phyloP scores from a whole-genome alignment of 2,888 invertebrate genomes.

The Crossocerus cetratus region DNA sequence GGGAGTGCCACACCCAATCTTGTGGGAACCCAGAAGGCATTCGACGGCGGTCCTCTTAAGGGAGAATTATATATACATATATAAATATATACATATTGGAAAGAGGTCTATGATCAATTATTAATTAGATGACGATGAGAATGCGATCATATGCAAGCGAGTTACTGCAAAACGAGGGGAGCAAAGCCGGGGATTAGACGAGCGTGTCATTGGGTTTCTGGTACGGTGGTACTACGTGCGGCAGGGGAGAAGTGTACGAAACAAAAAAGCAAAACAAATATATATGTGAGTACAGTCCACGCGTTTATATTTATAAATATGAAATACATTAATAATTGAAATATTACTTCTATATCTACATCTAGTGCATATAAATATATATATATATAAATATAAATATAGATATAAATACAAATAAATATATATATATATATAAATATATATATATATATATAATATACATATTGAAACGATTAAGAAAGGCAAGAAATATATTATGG shows the following conservation, averaged over 20 bases:
- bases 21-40: conserved; percentile 34
- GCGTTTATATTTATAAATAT: conserved; percentile 73
- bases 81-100: conserved; percentile 59
- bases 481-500: conserved; percentile 58
- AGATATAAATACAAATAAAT: conserved; percentile 46
- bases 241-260: conserved; percentile 37
- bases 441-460: conserved; percentile 52
- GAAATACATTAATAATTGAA: conserved; percentile 67
- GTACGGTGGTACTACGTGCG: conserved; percentile 16
- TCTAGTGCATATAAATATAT: conserved; percentile 58
- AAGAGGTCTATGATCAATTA: conserved; percentile 70
- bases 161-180: conserved; percentile 18
- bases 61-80: conserved; percentile 52
- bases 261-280: conserved; percentile 54
- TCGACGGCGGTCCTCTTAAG: conserved; percentile 35
- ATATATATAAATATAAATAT: conserved; percentile 45
- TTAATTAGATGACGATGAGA: conserved; percentile 54
- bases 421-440: conserved; percentile 55
- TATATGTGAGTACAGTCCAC: conserved; percentile 70
- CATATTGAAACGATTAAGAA: conserved; percentile 60
- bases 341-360: conserved; percentile 69
- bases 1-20: background rate
- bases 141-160: conserved; percentile 37
- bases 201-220: conserved; percentile 11
- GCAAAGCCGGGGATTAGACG: background rate